Base-by-base conservation (phyloP, 2,888 invertebrate species). In the Leucophenga maculata region DNA sequence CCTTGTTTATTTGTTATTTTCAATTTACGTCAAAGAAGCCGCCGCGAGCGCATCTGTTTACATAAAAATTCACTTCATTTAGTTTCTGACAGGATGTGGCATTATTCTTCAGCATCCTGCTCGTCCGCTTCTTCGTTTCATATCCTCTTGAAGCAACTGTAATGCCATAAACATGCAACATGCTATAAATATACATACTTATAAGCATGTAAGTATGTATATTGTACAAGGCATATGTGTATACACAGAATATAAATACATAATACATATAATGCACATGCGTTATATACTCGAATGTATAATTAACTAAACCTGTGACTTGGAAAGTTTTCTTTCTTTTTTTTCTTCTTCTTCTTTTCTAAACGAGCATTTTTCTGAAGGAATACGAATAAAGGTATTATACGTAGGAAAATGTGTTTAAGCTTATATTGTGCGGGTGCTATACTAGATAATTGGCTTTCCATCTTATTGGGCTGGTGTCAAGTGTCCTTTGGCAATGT, bases 31-130 rank as follows among this genome's bases (percentile, higher is more conserved):
- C 71, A 62, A 65, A 74, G 39, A 26, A 31, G 57, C 20, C 46
- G 31, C 69, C 64, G 64, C 31, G 67, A 74, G 70, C 82, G 22
- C 80, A 78, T 75, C 72, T 83, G 80, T 78, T 82, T 83, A 77
- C 78, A 75, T 73, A 79, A 73, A 74, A 75, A 73, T 68, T 75
- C 80, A 81, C 78, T 83, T 80, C 77, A 83, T 80, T 80, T 80
- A 76, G 82, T 77, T 78, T 74, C 69, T 70, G 74, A 69, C 78
- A 78, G 75, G 67, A 32, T 16, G 16, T 26, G 32, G 0, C 14
- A 6, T 39, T 39, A 11, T 22, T 4, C 1, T 26, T 44, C 18
- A 1, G n/a, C 64, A 22, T 67, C 50, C 67, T 67, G 66, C 46
- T 57, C 71, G 67, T 66, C 9, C 16, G n/a, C 69, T 67, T 69